phyloP scores from a whole-genome alignment of 1,140 invertebrate genomes.

The Spodoptera litura region DNA sequence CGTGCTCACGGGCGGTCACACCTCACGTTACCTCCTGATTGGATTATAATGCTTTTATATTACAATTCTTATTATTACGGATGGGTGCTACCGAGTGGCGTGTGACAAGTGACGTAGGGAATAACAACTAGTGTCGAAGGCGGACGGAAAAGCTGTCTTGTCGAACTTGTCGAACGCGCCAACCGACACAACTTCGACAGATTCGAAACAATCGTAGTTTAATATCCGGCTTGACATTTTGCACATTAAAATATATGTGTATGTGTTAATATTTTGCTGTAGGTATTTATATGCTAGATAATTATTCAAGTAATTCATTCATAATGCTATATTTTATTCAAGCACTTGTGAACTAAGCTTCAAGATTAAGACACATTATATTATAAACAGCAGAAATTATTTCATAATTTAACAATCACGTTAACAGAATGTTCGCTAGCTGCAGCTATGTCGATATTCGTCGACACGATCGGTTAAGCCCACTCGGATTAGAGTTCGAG shows the following conservation, averaged over 20 bases:
- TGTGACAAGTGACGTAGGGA: slow-evolving; percentile 72
- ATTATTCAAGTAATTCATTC: not conserved
- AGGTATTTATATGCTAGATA: not conserved
- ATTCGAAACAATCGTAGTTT: slow-evolving; percentile 50
- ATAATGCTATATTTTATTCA: not conserved
- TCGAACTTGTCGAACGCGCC: slow-evolving; percentile 32
- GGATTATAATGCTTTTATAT: slow-evolving; percentile 84
- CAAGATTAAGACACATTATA: not conserved
- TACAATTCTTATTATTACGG: slow-evolving; percentile 81
- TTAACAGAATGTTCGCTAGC: slow-evolving; percentile 46
- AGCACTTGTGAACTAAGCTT: not conserved
- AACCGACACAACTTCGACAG: slow-evolving; percentile 17
- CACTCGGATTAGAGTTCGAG: slow-evolving; percentile 63
- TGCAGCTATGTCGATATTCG: slow-evolving; percentile 55
- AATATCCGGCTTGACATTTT: slow-evolving; percentile 54
- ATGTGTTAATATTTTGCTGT: not conserved
- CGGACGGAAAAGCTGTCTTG: slow-evolving; percentile 59
- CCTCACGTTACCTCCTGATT: slow-evolving; percentile 76
- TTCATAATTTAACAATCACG: not conserved
- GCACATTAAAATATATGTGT: slow-evolving; percentile 27
- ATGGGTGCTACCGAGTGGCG: slow-evolving; percentile 72
- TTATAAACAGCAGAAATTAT: not conserved
- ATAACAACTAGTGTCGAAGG: slow-evolving; percentile 74
- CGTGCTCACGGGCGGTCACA: slow-evolving; percentile 74
- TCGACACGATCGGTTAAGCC: slow-evolving; percentile 67